phyloP scores from a whole-genome alignment of 2,797 vertebrate species.

The Erithacus rubecula region DNA sequence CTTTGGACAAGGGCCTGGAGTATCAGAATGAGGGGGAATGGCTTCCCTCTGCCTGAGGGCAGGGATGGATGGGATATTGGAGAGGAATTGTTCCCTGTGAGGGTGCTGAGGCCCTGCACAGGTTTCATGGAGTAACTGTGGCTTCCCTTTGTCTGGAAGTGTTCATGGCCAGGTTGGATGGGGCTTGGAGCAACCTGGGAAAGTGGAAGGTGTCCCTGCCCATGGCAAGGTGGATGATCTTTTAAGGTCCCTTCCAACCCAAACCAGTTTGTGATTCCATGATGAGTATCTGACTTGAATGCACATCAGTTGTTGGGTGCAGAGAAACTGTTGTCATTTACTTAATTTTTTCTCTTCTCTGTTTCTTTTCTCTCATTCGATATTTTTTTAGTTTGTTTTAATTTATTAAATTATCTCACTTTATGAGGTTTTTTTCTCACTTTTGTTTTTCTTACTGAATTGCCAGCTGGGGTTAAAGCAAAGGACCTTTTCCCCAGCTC shows the following conservation, averaged over 20 bases:
- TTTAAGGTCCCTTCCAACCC: neutral
- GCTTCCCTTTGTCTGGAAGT: neutral
- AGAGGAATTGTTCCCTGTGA: neutral
- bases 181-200: neutral
- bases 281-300: neutral
- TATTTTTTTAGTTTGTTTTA: neutral
- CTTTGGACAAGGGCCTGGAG: neutral
- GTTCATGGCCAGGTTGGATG: neutral
- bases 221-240: neutral
- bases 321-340: neutral
- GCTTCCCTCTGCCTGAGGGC: neutral
- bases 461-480: neutral
- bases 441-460: neutral
- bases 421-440: neutral
- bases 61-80: neutral
- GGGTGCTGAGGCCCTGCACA: neutral
- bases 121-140: neutral
- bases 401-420: neutral
- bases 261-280: neutral
- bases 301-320: neutral
- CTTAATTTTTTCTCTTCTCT: neutral
- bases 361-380: neutral
- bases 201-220: neutral
- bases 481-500: neutral
- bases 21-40: neutral